Evolutionary conservation across 2,113 vertebrate genomes (phyloP).

Genomic region (Centropus bengalensis): DNA sequence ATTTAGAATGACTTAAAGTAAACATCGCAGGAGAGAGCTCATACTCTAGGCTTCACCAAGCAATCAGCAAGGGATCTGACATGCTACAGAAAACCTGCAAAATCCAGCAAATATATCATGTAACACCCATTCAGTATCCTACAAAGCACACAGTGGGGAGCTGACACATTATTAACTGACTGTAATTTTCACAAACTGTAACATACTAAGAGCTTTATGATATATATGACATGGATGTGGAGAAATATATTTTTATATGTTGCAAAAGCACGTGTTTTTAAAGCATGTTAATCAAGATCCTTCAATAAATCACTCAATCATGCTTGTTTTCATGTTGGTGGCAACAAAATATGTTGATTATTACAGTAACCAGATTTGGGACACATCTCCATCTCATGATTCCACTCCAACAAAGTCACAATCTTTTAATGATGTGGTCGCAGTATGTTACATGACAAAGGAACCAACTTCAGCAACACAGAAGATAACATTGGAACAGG

Average conservation of each 20-base stretch:
- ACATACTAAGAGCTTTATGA: conserved; percentile 31
- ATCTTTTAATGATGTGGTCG: background rate
- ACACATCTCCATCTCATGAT: background rate
- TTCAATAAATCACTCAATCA: background rate
- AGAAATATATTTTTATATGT: conserved; percentile 20
- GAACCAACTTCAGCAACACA: background rate
- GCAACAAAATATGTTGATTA: background rate
- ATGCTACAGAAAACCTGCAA: conserved; percentile 54
- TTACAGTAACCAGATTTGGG: background rate
- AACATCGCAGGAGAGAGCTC: conserved; percentile 62
- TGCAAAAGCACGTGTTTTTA: background rate
- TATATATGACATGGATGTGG: background rate
- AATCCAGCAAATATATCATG: conserved; percentile 56
- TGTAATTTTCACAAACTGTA: conserved; percentile 53
- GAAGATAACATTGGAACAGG: background rate
- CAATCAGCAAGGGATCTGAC: conserved; percentile 61
- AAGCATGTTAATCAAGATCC: background rate
- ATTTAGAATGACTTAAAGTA: conserved; percentile 43
- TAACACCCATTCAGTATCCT: conserved; percentile 58
- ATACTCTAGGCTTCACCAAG: conserved; percentile 49
- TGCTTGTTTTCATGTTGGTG: background rate
- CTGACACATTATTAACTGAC: conserved; percentile 52
- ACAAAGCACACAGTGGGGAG: conserved; percentile 36
- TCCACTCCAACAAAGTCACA: background rate
- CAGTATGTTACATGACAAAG: background rate